Evolutionary conservation across 2,888 invertebrate species (phyloP).

Genomic region (Drosophila paramelanica): DNA sequence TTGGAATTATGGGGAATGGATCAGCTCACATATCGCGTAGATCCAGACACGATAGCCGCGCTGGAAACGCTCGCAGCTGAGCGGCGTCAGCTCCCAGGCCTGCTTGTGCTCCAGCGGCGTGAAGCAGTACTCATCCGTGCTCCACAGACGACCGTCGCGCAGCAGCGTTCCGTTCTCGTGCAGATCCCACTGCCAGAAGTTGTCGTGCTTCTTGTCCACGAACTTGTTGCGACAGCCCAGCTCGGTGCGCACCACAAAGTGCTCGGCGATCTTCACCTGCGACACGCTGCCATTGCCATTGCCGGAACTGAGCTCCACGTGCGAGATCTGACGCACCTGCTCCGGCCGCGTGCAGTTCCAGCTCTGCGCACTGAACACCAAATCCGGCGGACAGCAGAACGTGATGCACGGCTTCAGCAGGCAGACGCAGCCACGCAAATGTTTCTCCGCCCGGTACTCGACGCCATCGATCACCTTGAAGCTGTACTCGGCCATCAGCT

Average conservation of each 20-base stretch:
- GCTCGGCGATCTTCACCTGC: slow-evolving; percentile 60
- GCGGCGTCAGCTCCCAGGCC: slow-evolving; percentile 71
- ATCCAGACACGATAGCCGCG: slow-evolving; percentile 79
- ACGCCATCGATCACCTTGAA: slow-evolving; percentile 78
- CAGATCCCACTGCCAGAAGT: slow-evolving; percentile 79
- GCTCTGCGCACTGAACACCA: slow-evolving; percentile 60
- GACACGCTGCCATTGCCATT: slow-evolving; percentile 40
- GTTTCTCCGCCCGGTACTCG: slow-evolving; percentile 61
- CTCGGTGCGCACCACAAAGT: slow-evolving; percentile 75
- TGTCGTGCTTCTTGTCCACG: slow-evolving; percentile 67
- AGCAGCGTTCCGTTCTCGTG: slow-evolving; percentile 69
- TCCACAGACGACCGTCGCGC: slow-evolving; percentile 63
- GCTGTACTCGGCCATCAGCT: slow-evolving; percentile 71
- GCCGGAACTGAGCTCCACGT: slow-evolving; percentile 66
- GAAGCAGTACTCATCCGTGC: slow-evolving; percentile 78
- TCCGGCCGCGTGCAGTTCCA: slow-evolving; percentile 62
- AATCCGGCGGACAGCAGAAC: slow-evolving; percentile 81
- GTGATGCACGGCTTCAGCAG: slow-evolving; percentile 81
- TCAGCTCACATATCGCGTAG: slow-evolving; percentile 75
- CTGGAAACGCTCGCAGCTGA: slow-evolving; percentile 77
- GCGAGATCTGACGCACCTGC: slow-evolving; percentile 51
- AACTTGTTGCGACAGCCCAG: slow-evolving; percentile 74
- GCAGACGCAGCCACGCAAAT: slow-evolving; percentile 83
- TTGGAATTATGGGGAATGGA: accelerated
- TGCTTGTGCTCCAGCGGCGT: slow-evolving; percentile 72